Base-by-base conservation (phyloP, 2,888 invertebrate species). In the Chrysomela aeneicollis region DNA sequence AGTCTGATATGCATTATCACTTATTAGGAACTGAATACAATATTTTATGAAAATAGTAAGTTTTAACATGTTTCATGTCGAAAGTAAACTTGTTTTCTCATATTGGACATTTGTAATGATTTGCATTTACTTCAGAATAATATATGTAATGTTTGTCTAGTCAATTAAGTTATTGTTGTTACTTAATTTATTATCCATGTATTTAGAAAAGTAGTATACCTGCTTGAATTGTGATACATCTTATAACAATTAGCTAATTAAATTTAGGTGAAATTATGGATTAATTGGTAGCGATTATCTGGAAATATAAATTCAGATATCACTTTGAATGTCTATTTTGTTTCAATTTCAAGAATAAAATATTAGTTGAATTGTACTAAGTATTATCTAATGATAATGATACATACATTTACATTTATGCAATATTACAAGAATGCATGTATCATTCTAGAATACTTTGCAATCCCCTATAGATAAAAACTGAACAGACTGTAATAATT, bases 211-310 rank as follows among this genome's bases (percentile, higher is more conserved):
- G 68, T 78, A 77, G 77, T 76, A 75, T 78, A 80, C 79, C 79
- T 79, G 81, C 81, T 81, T 81, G 76, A 72, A 80, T 77, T 81
- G 81, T 81, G 81, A 81, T 80, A 81, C 71, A 74, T 63, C 58
- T 70, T 58, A 66, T 66, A 51, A 62, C 69, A 70, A 63, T 46
- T 66, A 64, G 61, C 63, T 64, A 55, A 71, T 63, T 70, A 55
- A 67, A 42, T 3, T 42, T n/a, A 42, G 15, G 3, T 26, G 3
- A 26, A 5, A 62, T 66, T 67, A 69, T 54, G 32, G 8, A 57
- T 46, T 26, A 59, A 67, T 69, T 69, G 66, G 63, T 69, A 63
- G 59, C 35, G 63, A 66, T 65, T 63, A 64, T 70, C 70, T 57
- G 50, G 60, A 60, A 57, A 47, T 61, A 42, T 42, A 59, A 46